Evolutionary conservation across 2,888 invertebrate species (phyloP), one percentile per base, ranked within the genome.

Genomic region (Heliconius charithonia): DNA sequence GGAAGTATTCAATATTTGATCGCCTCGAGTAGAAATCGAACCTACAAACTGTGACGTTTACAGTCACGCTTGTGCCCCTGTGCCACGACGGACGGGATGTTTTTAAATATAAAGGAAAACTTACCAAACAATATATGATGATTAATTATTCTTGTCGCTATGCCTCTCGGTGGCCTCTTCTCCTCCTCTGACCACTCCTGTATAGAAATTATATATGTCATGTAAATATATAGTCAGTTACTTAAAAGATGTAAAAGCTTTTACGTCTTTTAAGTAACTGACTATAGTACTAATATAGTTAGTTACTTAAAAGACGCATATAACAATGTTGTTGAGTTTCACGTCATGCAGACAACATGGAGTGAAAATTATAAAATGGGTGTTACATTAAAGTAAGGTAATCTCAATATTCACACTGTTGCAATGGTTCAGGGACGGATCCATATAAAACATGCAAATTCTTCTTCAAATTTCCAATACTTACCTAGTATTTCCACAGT

Each of bases 121-220:
- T 84, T 89, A 95, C 95, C 95, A 90, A 95, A 95, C 81, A 95
- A 92, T 84, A 95, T 95, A 86, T 95, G 95, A 86, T 95, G 95
- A 87, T 95, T 95, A 88, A 95, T 95, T 84, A 95, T 95, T 89
- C 95, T 94, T 87, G 95, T 95, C 80, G 95, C 95, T 87, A 95
- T 95, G 85, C 95, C 95, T 83, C 95, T 90, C 86, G 95, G 95
- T 78, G 95, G 95, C 82, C 84, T 91, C 90, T 89, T 95, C 90
- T 95, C 95, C 88, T 95, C 95, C 88, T 95, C 95, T 88, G 91
- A 87, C 95, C 95, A 95, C 85, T 95, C 95, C 95, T 95, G 89
- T 70, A 81, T 85, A 87, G 84, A 85, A 80, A 41, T 73, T 59
- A 69, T 4, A 29, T 13, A 27, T 66, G n/a, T 29, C 71, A 67